A percentile compares a stretch with the other conserved stretches of the same genome.
Conservation (phyloP, 2,888 invertebrate species). For the Drosophila testacea region DNA sequence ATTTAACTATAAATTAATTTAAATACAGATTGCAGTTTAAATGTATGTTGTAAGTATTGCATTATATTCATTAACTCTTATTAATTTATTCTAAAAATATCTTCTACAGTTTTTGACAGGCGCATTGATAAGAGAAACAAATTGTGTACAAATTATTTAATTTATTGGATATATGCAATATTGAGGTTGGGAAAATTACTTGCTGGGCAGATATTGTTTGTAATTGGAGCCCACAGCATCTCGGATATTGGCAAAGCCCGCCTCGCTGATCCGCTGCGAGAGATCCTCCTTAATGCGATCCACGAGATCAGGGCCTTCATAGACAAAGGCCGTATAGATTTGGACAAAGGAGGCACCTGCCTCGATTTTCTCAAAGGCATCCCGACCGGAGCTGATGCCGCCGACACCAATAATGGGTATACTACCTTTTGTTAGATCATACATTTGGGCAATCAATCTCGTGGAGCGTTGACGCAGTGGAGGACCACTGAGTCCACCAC, state of each 20-base stretch:
- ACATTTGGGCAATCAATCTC: constrained; percentile 91
- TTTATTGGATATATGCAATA: not conserved
- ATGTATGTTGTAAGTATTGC: too few species aligned
- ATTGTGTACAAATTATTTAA: not conserved
- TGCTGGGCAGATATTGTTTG: constrained; percentile 61
- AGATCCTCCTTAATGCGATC: constrained; percentile 93
- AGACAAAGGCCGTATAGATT: constrained; percentile 94
- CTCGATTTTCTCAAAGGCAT: constrained; percentile 97
- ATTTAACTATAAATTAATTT: too few species aligned
- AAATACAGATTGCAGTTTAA: too few species aligned
- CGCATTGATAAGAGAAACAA: too few species aligned
- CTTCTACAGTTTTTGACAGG: too few species aligned
- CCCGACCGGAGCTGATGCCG: constrained; percentile 94
- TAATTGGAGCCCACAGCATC: constrained; percentile 90
- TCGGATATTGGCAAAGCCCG: constrained; percentile 89
- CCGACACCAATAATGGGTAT: constrained; percentile 98
- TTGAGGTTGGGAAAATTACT: not conserved
- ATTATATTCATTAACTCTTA: too few species aligned
- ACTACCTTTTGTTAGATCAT: constrained; percentile 91
- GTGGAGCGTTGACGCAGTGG: constrained; percentile 15
- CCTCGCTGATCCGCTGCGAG: constrained; percentile 88
- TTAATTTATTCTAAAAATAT: too few species aligned
- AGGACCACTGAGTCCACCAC: constrained; percentile 94
- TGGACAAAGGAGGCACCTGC: constrained; percentile 97
- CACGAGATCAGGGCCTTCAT: constrained; percentile 93